These are phyloP conservation scores for Ditula angustiorana DNA, from an alignment of 2,888 invertebrate genomes.

Conservation along the genomic window DNA sequence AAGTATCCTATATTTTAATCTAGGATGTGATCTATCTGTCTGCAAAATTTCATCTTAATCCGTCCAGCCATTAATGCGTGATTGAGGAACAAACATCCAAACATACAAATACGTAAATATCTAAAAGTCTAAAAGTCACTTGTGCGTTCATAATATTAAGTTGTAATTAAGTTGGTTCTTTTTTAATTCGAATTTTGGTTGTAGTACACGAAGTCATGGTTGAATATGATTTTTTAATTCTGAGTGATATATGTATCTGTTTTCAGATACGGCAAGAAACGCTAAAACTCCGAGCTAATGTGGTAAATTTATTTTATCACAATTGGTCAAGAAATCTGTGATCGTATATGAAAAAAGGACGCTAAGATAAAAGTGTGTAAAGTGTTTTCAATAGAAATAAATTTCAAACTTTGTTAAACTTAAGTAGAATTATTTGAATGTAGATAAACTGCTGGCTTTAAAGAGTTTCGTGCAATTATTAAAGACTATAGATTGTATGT, in stretches of 20 bases:
- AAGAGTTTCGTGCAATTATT: slow-evolving; percentile 14
- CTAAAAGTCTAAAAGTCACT: no score
- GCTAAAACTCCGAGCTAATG: slow-evolving; percentile 35
- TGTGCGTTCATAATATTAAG: no score
- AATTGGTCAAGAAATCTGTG: slow-evolving; percentile 27
- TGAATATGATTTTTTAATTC: background rate
- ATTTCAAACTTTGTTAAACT: background rate
- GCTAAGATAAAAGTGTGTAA: slow-evolving; percentile 10
- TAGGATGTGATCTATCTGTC: no score
- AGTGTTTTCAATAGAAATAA: background rate
- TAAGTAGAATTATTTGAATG: background rate
- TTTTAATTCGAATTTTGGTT: no score
- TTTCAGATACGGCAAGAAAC: slow-evolving; percentile 49
- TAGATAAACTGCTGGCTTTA: background rate
- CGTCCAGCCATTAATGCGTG: no score
- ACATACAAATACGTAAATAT: no score
- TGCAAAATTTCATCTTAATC: no score
- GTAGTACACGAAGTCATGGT: no score
- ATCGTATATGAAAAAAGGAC: slow-evolving; percentile 24
- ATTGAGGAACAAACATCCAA: no score
- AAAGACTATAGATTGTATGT: slow-evolving; percentile 20
- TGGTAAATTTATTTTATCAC: slow-evolving; percentile 1
- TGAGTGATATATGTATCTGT: slow-evolving; percentile 30
- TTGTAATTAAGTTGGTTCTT: no score
- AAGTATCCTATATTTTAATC: no score